Evolutionary conservation across 2,113 vertebrate genomes (phyloP).

Genomic region (Camelus bactrianus): DNA sequence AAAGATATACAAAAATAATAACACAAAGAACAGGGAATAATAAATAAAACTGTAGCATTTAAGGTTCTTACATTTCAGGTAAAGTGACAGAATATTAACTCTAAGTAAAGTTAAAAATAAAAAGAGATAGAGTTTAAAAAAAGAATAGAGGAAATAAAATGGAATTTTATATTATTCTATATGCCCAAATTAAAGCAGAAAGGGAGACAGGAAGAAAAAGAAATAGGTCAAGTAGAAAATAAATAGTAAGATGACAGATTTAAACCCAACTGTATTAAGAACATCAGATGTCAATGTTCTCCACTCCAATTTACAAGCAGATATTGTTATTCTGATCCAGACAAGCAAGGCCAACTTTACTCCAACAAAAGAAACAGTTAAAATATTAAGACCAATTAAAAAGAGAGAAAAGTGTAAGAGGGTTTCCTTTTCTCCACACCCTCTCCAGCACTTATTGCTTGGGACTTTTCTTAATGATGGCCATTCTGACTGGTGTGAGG

Average conservation of each 20-base stretch:
- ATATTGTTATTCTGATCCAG: not conserved
- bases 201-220: not conserved
- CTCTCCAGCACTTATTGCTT: too few species aligned
- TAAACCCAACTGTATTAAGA: not conserved
- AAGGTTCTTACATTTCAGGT: not conserved
- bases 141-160: not conserved
- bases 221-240: not conserved
- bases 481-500: too few species aligned
- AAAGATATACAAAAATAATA: not conserved
- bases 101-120: not conserved
- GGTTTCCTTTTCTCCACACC: too few species aligned
- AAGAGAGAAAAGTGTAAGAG: not conserved
- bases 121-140: not conserved
- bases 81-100: not conserved
- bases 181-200: not conserved
- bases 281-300: not conserved
- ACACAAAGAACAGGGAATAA: not conserved
- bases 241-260: not conserved
- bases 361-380: not conserved
- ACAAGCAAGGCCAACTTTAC: constrained; percentile 6
- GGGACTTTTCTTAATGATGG: too few species aligned
- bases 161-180: not conserved
- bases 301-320: not conserved
- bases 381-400: not conserved
- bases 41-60: not conserved